Base-by-base conservation (phyloP, 2,888 invertebrate genomes). In the Chloroclysta siterata region DNA sequence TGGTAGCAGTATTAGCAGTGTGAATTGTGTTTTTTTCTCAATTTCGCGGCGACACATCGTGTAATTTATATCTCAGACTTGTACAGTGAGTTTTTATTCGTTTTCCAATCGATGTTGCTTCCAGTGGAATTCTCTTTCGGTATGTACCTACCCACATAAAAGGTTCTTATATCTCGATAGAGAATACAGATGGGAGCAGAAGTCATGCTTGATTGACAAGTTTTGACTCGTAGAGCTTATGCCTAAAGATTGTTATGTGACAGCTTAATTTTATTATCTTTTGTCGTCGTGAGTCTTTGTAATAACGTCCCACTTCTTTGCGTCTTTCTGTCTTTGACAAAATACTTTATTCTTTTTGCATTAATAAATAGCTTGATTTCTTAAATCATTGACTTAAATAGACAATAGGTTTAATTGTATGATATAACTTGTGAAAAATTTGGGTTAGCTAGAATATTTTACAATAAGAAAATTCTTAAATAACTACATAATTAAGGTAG, bases 1-100 rank as follows among this genome's bases (percentile, higher is more conserved):
- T 76, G 76, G 72, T 74, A 68, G 71, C 75, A 58, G 60, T 67
- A 66, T 68, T 74, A 69, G 71, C 75, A 58, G 59, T 67, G 68
- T 69, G 62, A 75, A 76, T 73, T 68, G 77, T 75, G 70, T 70
- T 73, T 71, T 73, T 74, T 71, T 55, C 53, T 68, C 53, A 13
- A 52, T 60, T 62, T 56, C 15, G 70, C 70, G 68, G 72, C 65
- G 71, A 72, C 72, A 68, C 44, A 52, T 48, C 66, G 70, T 65
- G 69, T 70, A 69, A 66, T 69, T 69, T 72, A 63, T 63, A 56
- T 60, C 57, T 71, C 69, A 66, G 70, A 66, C 66, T 70, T 54
- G 66, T 60, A 59, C 51, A 72, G 77, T 74, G 59, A 72, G 69
- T 69, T 68, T 70, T 60, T 70, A 67, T 65, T 64, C 47, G 8